These are phyloP conservation scores for Pseudomyrmex dendroicus DNA, from an alignment of 1,140 invertebrate species.

Conservation along the genomic window DNA sequence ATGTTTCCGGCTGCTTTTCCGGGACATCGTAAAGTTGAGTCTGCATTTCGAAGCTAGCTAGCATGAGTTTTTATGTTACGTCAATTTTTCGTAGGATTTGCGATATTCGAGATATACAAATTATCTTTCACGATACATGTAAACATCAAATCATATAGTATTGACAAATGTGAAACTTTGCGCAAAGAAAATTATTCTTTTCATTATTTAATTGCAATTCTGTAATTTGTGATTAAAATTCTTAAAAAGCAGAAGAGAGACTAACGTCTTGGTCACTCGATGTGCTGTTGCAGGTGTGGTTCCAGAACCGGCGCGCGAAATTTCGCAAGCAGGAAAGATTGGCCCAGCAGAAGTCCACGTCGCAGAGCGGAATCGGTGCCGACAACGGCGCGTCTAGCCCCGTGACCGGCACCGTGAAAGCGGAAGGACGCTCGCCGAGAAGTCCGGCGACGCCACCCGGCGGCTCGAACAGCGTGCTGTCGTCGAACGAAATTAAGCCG, in stretches of 20 bases:
- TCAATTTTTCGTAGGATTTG: no score
- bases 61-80: no score
- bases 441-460: constrained; percentile 82
- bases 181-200: no score
- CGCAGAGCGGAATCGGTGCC: constrained; percentile 74
- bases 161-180: no score
- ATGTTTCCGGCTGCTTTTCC: not conserved
- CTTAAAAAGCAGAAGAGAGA: not conserved
- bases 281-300: constrained; percentile 92
- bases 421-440: constrained; percentile 82
- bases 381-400: constrained; percentile 78
- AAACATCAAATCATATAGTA: no score
- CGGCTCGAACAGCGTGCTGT: constrained; percentile 76
- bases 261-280: constrained; percentile 8
- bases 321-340: constrained; percentile 96
- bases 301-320: constrained; percentile 96
- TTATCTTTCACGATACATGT: no score
- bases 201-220: no score
- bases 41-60: not conserved
- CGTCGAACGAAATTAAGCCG: constrained; percentile 81
- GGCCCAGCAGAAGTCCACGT: constrained; percentile 89
- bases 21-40: constrained; percentile 10
- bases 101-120: no score
- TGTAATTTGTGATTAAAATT: not conserved
- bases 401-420: constrained; percentile 76